Conservation (phyloP, 2,113 vertebrate species). For the Mastomys coucha region DNA sequence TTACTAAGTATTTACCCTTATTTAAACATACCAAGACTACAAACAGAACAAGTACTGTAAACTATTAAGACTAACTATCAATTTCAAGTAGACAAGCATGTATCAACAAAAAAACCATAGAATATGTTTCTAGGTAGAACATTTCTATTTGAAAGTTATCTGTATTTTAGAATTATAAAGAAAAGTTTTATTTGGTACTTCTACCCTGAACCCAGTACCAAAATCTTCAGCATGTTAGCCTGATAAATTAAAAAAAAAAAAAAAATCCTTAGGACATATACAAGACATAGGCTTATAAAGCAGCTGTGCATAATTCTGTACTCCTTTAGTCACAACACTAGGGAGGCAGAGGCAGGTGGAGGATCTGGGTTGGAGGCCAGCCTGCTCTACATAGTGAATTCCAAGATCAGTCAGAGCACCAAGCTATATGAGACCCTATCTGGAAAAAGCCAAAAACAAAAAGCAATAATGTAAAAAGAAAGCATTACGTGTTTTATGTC, state of each 20-base stretch:
- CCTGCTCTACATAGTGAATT: neutral
- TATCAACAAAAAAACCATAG: neutral
- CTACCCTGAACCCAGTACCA: neutral
- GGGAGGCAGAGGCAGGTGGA: neutral
- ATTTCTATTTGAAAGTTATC: neutral
- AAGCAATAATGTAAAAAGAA: neutral
- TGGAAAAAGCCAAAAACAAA: neutral
- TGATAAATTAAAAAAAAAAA: neutral
- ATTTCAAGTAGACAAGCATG: neutral
- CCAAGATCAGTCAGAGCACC: neutral
- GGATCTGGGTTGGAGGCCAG: neutral
- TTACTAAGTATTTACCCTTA: neutral
- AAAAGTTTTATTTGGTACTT: neutral
- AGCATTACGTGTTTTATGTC: neutral
- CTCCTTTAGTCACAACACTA: neutral
- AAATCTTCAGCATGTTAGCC: slow-evolving; percentile 20
- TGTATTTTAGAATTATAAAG: neutral
- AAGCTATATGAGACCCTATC: neutral
- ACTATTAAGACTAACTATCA: neutral
- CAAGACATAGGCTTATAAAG: slow-evolving; percentile 12
- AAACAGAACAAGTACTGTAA: neutral
- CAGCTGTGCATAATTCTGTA: neutral
- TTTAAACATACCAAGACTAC: neutral
- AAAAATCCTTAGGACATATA: neutral
- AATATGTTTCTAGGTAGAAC: neutral